These are phyloP conservation scores for Anisognathus igniventris DNA, from an alignment of 2,797 vertebrate species.

Conservation along the genomic window DNA sequence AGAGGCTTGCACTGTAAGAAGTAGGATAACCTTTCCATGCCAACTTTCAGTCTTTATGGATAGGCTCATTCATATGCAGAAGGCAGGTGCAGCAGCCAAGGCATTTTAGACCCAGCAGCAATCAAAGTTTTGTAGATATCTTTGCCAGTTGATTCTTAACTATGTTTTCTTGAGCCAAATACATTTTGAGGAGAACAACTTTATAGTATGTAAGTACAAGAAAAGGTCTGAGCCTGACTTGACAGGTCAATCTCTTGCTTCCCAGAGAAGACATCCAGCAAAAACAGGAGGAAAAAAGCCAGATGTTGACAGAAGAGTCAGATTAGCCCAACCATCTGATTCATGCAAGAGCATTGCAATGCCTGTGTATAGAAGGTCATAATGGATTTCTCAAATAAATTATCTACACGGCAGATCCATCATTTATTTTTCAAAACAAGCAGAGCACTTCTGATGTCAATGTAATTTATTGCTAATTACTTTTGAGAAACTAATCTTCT, in stretches of 20 bases:
- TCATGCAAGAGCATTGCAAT: background rate
- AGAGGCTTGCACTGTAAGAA: background rate
- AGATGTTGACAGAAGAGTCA: background rate
- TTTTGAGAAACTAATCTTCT: background rate
- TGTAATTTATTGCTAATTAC: background rate
- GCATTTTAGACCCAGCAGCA: background rate
- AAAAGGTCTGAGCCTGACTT: background rate
- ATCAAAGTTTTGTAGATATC: background rate
- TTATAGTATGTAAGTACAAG: background rate
- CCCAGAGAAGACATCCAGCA: background rate
- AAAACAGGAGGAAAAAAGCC: background rate
- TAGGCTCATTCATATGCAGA: constrained; percentile 17
- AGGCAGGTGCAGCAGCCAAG: constrained; percentile 28
- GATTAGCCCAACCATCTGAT: background rate
- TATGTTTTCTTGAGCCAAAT: constrained; percentile 8
- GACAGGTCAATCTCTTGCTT: background rate
- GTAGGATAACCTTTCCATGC: constrained; percentile 12
- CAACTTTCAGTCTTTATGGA: constrained; percentile 16
- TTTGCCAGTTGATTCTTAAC: constrained; percentile 33
- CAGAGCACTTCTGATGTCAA: background rate
- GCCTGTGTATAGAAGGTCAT: background rate
- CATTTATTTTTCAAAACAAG: constrained; percentile 12
- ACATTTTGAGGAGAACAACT: constrained; percentile 3
- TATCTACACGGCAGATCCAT: background rate
- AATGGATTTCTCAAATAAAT: background rate